Evolutionary conservation across 53 echinoderm and acorn worm genomes (phyloP).

Genomic region (Echinarachnius parma): DNA sequence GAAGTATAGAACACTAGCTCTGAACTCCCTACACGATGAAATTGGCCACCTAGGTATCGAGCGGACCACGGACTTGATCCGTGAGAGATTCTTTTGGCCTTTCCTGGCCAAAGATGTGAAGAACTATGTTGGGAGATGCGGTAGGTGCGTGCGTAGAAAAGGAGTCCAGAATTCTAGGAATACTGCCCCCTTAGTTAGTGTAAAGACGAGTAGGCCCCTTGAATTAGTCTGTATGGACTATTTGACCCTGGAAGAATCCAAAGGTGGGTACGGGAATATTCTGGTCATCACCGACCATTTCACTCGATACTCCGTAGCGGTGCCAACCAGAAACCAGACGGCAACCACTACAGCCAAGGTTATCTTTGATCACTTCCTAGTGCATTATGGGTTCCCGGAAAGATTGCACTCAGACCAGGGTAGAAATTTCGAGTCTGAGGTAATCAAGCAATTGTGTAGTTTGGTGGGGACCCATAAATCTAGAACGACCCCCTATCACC

Average conservation of each 20-base stretch:
- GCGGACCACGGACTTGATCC: constrained; percentile 30
- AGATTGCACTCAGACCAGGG: constrained; percentile 65
- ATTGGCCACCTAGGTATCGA: constrained; percentile 56
- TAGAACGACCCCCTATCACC: constrained; percentile 56
- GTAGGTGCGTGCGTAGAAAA: constrained; percentile 11
- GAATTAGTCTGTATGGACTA: constrained; percentile 45
- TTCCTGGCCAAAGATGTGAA: constrained; percentile 8
- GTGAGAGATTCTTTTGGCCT: constrained; percentile 43
- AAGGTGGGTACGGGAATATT: constrained; percentile 49
- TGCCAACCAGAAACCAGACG: constrained; percentile 60
- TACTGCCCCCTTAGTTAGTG: constrained; percentile 32
- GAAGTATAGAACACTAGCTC: neutral
- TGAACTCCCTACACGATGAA: constrained; percentile 47
- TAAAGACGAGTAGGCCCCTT: constrained; percentile 24
- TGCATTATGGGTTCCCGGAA: constrained; percentile 66
- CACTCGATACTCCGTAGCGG: constrained; percentile 52
- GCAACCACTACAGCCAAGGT: constrained; percentile 48
- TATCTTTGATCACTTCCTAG: constrained; percentile 56
- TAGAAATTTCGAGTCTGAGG: constrained; percentile 43
- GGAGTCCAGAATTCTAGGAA: neutral
- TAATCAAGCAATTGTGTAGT: constrained; percentile 38
- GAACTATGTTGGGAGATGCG: constrained; percentile 22
- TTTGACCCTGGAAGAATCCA: constrained; percentile 23
- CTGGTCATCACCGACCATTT: constrained; percentile 66
- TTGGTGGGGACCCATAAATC: constrained; percentile 38